These are phyloP conservation scores for Cyclina sinensis DNA, from an alignment of 1,140 invertebrate species.

Conservation along the genomic window DNA sequence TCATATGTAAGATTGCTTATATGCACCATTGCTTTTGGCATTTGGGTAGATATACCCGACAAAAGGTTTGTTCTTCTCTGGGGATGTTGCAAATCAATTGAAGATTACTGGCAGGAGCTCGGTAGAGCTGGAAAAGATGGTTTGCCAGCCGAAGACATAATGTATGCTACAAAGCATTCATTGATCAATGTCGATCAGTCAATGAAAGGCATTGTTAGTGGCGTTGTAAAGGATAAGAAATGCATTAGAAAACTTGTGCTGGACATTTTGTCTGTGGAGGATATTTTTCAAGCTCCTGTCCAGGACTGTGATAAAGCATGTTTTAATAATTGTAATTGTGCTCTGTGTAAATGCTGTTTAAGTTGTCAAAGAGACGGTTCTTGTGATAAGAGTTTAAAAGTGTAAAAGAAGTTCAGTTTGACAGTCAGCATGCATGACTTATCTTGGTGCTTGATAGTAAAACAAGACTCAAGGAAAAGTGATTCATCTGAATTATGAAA, in stretches of 20 bases:
- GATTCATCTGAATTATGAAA: too few species aligned
- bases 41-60: background rate
- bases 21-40: background rate
- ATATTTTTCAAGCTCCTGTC: background rate
- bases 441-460: too few species aligned
- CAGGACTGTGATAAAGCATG: background rate
- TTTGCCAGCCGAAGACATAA: background rate
- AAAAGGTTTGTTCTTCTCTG: background rate
- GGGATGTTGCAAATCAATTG: background rate
- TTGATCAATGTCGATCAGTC: background rate
- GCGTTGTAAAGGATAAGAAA: too few species aligned
- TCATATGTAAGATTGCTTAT: background rate
- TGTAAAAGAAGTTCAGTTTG: too few species aligned
- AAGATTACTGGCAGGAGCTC: constrained; percentile 35
- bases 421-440: too few species aligned
- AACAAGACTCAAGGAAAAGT: too few species aligned
- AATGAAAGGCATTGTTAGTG: background rate
- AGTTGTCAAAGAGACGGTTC: background rate
- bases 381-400: too few species aligned
- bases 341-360: background rate
- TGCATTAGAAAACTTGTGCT: background rate
- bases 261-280: background rate
- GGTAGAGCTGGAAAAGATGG: constrained; percentile 12
- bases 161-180: constrained; percentile 14
- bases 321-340: background rate